These are phyloP conservation scores for Amblyjoppa fuscipennis DNA, from an alignment of 2,888 invertebrate genomes.

Conservation along the genomic window DNA sequence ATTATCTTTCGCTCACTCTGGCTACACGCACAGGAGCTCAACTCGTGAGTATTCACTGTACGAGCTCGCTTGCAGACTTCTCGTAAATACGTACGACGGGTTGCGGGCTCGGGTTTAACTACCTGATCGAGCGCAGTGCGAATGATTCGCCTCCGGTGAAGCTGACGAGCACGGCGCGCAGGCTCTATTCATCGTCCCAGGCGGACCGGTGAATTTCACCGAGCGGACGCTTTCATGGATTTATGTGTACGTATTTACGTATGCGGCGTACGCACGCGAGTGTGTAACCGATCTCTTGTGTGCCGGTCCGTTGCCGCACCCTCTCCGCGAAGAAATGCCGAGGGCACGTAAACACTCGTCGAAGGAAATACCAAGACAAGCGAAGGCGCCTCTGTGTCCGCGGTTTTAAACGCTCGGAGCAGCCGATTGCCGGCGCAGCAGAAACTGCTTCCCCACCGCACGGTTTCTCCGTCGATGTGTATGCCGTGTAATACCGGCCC, in stretches of 20 bases:
- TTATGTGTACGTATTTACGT: slow-evolving; percentile 34
- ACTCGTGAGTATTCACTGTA: slow-evolving; percentile 51
- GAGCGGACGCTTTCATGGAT: neutral
- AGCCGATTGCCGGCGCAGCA: neutral
- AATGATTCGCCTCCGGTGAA: neutral
- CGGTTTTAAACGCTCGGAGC: slow-evolving; percentile 21
- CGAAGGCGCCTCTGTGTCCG: slow-evolving; percentile 25
- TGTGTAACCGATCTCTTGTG: slow-evolving; percentile 19
- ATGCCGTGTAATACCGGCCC: slow-evolving; percentile 16
- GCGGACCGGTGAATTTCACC: neutral
- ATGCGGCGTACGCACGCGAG: slow-evolving; percentile 29
- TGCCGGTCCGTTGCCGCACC: slow-evolving; percentile 23
- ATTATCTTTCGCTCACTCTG: neutral
- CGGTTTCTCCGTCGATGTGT: neutral
- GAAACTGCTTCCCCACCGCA: neutral
- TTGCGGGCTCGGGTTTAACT: neutral
- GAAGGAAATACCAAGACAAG: slow-evolving; percentile 22
- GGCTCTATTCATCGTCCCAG: neutral
- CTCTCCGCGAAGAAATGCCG: slow-evolving; percentile 49
- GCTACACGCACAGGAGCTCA: neutral
- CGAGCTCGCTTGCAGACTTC: slow-evolving; percentile 33
- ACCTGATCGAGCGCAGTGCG: neutral
- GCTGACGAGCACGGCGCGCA: neutral
- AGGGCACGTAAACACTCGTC: slow-evolving; percentile 45
- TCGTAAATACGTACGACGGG: slow-evolving; percentile 48